phyloP scores from a whole-genome alignment of 2,888 invertebrate genomes.

The Branchipolynoe longqiensis region DNA sequence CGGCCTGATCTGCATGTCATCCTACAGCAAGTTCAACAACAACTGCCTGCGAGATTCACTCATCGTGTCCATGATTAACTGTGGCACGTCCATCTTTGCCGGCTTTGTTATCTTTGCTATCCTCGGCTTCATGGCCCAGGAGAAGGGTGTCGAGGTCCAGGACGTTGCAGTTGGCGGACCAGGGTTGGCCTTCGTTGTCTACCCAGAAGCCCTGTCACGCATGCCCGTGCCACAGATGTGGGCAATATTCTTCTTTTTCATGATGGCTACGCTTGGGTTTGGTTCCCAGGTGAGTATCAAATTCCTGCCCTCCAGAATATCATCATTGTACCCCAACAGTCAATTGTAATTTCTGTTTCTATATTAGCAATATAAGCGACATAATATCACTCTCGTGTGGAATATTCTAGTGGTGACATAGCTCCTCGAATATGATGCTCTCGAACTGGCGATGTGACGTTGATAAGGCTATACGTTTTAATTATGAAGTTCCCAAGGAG shows the following conservation, averaged over 20 bases:
- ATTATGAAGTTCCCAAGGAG: too few relatives aligned
- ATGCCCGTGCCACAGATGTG: conserved; percentile 81
- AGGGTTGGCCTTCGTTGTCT: conserved; percentile 81
- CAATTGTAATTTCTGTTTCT: too few relatives aligned
- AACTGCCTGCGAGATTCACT: conserved; percentile 78
- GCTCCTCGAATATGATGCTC: too few relatives aligned
- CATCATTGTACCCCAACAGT: too few relatives aligned
- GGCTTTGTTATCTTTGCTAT: conserved; percentile 82
- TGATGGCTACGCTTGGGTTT: conserved; percentile 81
- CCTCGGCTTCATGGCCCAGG: conserved; percentile 85
- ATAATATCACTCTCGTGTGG: too few relatives aligned
- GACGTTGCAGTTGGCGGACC: conserved; percentile 73
- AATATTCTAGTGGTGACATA: too few relatives aligned
- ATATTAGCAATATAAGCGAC: too few relatives aligned
- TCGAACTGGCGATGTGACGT: too few relatives aligned
- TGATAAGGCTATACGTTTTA: too few relatives aligned
- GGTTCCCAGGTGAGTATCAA: conserved; percentile 77
- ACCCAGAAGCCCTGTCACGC: conserved; percentile 79
- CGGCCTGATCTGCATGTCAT: conserved; percentile 73
- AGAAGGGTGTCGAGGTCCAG: conserved; percentile 79
- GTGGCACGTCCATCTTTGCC: conserved; percentile 81
- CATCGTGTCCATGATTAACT: conserved; percentile 81
- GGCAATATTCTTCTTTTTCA: conserved; percentile 81
- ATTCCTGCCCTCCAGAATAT: conserved; percentile 71
- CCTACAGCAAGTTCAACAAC: conserved; percentile 73